Evolutionary conservation across 64 coral and sea anemone species (phyloP).

Genomic region (Stichodactyla helianthus): DNA sequence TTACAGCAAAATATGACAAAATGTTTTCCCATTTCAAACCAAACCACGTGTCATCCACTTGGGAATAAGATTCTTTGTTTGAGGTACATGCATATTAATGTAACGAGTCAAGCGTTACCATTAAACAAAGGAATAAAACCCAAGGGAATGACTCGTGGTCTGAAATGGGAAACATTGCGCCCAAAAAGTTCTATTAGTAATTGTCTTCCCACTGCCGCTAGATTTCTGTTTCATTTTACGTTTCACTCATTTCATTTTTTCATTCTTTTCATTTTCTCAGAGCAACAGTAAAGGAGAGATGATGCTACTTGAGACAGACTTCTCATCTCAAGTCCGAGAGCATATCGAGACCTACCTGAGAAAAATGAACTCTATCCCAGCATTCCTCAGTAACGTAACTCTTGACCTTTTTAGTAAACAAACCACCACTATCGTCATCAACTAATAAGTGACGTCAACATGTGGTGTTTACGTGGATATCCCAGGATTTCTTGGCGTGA

Average conservation of each 20-base stretch:
- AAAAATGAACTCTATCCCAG: slow-evolving; percentile 85
- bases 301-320: slow-evolving; percentile 84
- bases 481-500: slow-evolving; percentile 55
- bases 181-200: too few species aligned
- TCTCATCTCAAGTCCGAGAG: slow-evolving; percentile 78
- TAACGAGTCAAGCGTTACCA: too few species aligned
- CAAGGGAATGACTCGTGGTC: too few species aligned
- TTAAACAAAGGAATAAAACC: too few species aligned
- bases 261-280: slow-evolving; percentile 28
- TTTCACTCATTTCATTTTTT: neutral
- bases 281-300: slow-evolving; percentile 81
- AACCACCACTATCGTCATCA: slow-evolving; percentile 86
- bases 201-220: neutral
- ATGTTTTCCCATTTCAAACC: too few species aligned
- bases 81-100: too few species aligned
- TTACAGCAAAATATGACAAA: too few species aligned
- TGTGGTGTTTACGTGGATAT: slow-evolving; percentile 1
- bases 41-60: too few species aligned
- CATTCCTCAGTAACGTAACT: slow-evolving; percentile 86
- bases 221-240: neutral
- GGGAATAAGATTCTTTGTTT: too few species aligned
- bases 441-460: slow-evolving; percentile 22
- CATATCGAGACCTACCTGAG: slow-evolving; percentile 83
- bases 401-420: slow-evolving; percentile 91
- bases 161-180: too few species aligned